phyloP scores from a whole-genome alignment of 35 echinoderm and acorn worm species.

The Ptychodera flava region DNA sequence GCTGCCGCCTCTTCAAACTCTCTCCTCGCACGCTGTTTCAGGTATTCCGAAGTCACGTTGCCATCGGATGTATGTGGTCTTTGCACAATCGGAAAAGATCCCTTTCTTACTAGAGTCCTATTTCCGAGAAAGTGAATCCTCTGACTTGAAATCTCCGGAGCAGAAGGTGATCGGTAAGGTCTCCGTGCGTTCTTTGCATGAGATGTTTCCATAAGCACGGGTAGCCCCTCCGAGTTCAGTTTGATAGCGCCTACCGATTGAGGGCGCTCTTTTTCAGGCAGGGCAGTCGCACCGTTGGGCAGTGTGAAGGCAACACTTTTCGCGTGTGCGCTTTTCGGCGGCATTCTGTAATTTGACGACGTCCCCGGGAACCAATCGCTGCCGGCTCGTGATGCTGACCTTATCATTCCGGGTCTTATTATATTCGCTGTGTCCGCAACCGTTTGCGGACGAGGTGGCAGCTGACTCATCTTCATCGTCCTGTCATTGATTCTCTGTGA shows the following conservation, averaged over 20 bases:
- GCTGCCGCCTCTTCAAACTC: background rate
- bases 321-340: background rate
- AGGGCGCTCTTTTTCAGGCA: background rate
- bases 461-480: background rate
- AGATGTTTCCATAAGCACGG: background rate
- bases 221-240: background rate
- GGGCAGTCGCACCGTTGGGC: background rate
- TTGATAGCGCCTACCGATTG: background rate
- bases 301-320: background rate
- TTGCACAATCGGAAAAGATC: background rate
- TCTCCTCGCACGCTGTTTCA: background rate
- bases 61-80: background rate
- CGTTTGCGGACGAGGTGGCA: background rate
- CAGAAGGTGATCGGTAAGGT: background rate
- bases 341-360: background rate
- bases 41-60: background rate
- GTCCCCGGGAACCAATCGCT: background rate
- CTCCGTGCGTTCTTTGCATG: background rate
- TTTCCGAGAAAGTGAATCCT: background rate
- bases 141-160: background rate
- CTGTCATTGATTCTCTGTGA: background rate
- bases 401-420: background rate
- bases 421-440: background rate
- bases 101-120: background rate
- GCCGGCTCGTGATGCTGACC: background rate